Percentiles rank a stretch among this genome's conserved stretches.
These are phyloP conservation scores for Notolabrus celidotus DNA, from an alignment of 2,797 vertebrate species.

Conservation along the genomic window DNA sequence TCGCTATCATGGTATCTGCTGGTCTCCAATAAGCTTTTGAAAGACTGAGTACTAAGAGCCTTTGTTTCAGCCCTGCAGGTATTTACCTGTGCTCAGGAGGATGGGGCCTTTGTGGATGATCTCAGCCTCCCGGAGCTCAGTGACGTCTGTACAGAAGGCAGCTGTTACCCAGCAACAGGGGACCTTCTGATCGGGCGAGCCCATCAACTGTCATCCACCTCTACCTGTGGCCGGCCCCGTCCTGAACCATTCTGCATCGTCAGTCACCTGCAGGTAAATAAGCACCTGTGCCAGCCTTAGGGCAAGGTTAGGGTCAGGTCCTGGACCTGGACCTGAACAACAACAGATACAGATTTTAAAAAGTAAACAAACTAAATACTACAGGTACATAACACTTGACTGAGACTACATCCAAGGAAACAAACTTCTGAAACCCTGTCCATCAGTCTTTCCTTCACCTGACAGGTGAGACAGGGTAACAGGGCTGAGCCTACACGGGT, in stretches of 20 bases:
- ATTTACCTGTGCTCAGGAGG: constrained; percentile 76
- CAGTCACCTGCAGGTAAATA: constrained; percentile 95
- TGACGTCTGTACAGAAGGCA: constrained; percentile 94
- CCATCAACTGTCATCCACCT: constrained; percentile 89
- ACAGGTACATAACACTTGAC: constrained; percentile 82
- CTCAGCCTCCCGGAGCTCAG: constrained; percentile 85
- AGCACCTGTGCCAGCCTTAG: too few relatives aligned
- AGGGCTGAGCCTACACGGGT: too few relatives aligned
- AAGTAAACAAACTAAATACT: fast-evolving
- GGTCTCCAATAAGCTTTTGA: too few relatives aligned
- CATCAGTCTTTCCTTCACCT: neutral
- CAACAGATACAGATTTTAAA: too few relatives aligned
- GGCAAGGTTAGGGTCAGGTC: too few relatives aligned
- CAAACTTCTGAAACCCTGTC: too few relatives aligned
- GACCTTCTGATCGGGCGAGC: constrained; percentile 95
- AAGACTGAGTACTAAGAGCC: neutral
- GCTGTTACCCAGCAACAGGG: constrained; percentile 97
- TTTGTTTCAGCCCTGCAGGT: constrained; percentile 78
- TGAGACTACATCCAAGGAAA: too few relatives aligned
- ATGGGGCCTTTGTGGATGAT: neutral
- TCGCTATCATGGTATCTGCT: too few relatives aligned
- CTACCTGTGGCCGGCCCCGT: constrained; percentile 90
- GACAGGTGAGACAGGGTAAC: too few relatives aligned
- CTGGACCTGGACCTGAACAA: too few relatives aligned
- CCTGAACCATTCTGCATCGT: constrained; percentile 96